phyloP scores from a whole-genome alignment of 2,113 vertebrate genomes.

The Otis tarda region DNA sequence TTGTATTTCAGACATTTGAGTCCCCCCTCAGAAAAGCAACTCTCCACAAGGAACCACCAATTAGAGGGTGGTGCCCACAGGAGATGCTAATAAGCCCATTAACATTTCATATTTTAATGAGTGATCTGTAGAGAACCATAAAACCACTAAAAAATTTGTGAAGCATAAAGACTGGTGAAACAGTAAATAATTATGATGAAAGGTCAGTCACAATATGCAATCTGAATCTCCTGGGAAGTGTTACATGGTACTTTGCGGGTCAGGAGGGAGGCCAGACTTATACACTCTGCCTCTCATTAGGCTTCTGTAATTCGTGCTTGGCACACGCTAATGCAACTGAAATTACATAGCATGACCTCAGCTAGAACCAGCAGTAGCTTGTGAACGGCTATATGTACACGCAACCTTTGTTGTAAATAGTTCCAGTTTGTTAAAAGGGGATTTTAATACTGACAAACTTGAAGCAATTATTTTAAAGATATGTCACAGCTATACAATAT shows the following conservation, averaged over 20 bases:
- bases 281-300: not conserved
- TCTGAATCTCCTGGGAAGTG: not conserved
- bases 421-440: not conserved
- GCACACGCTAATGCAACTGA: not conserved
- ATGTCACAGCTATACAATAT: fast-evolving
- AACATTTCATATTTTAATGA: constrained; percentile 1
- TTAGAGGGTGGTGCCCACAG: not conserved
- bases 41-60: not conserved
- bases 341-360: not conserved
- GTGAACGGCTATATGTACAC: not conserved
- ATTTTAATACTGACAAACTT: not conserved
- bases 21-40: not conserved
- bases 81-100: not conserved
- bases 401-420: not conserved
- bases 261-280: not conserved
- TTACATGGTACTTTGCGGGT: not conserved
- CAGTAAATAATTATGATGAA: not conserved
- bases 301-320: not conserved
- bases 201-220: not conserved
- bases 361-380: not conserved
- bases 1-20: not conserved
- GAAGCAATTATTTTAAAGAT: not conserved
- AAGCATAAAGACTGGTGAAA: not conserved
- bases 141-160: not conserved
- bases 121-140: not conserved